phyloP scores from a whole-genome alignment of 2,797 vertebrate genomes.

The Jordanella pulchra region DNA sequence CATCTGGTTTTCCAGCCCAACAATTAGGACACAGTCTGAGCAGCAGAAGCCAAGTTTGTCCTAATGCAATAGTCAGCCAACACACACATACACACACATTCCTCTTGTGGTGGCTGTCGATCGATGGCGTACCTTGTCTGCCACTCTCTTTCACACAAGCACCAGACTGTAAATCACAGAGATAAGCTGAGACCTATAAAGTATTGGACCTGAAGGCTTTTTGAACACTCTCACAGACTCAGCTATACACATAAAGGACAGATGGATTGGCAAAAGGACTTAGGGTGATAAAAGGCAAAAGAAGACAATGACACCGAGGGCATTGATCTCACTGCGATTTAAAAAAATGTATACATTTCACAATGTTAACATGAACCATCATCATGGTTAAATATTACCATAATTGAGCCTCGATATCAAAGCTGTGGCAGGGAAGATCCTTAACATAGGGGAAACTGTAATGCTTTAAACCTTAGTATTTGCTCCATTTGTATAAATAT shows the following conservation, averaged over 20 bases:
- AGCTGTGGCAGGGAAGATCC: constrained; percentile 7
- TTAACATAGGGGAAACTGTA: constrained; percentile 11
- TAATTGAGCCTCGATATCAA: constrained; percentile 28
- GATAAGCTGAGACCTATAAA: constrained; percentile 69
- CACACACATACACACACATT: constrained; percentile 21
- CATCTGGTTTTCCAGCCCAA: constrained; percentile 64
- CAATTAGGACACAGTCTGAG: constrained; percentile 70
- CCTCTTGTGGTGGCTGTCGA: constrained; percentile 43
- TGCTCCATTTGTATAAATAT: background rate
- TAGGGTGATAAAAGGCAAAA: constrained; percentile 13
- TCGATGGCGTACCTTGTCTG: constrained; percentile 69
- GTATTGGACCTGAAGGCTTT: constrained; percentile 58
- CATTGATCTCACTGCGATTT: constrained; percentile 43
- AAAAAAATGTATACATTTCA: constrained; percentile 4
- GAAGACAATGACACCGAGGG: constrained; percentile 26
- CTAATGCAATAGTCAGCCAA: constrained; percentile 61
- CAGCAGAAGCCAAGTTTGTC: constrained; percentile 56
- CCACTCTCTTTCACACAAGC: constrained; percentile 62
- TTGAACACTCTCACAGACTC: constrained; percentile 22
- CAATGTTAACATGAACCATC: background rate
- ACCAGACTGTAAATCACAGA: constrained; percentile 65
- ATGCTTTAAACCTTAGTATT: background rate
- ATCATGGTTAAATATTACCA: constrained; percentile 5
- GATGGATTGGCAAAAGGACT: constrained; percentile 48
- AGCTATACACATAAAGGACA: constrained; percentile 31